Conservation (phyloP, 1,140 invertebrate genomes). For the Leucophenga varia region DNA sequence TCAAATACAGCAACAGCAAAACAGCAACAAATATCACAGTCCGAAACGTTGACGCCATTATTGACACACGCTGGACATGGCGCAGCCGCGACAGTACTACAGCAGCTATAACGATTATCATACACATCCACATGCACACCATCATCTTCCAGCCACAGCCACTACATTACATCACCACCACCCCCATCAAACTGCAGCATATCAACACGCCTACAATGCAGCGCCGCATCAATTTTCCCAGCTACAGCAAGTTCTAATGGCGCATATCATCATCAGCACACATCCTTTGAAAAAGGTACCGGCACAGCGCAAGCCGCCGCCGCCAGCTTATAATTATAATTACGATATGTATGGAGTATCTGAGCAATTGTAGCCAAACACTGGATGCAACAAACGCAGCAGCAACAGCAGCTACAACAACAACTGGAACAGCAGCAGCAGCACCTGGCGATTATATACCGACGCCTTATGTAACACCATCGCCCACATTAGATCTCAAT, state of each 20-base stretch:
- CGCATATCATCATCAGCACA: slow-evolving; percentile 26
- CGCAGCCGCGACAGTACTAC: slow-evolving; percentile 19
- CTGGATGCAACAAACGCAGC: slow-evolving; percentile 14
- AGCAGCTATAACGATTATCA: slow-evolving; percentile 39
- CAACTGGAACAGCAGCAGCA: slow-evolving; percentile 23
- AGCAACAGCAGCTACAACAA: slow-evolving; percentile 23
- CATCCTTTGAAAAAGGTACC: not conserved
- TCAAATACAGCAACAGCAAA: slow-evolving; percentile 17
- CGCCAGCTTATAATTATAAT: slow-evolving; percentile 13
- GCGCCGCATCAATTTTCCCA: too few relatives aligned
- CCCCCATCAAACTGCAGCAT: slow-evolving; percentile 12
- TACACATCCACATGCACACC: slow-evolving; percentile 22
- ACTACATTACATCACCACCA: not conserved
- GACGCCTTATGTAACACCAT: slow-evolving; percentile 50
- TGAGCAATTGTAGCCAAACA: slow-evolving; percentile 18
- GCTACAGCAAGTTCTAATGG: slow-evolving; percentile 18
- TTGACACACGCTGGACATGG: slow-evolving; percentile 23
- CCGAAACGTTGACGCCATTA: too few relatives aligned
- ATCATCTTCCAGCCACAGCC: slow-evolving; percentile 12
- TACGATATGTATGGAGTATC: slow-evolving; percentile 1
- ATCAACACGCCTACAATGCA: slow-evolving; percentile 28
- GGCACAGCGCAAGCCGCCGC: slow-evolving; percentile 2
- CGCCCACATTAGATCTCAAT: slow-evolving; percentile 48
- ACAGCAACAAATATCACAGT: slow-evolving; percentile 30
- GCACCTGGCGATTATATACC: slow-evolving; percentile 42